Percentiles rank a stretch among this genome's conserved stretches.
phyloP scores from a whole-genome alignment of 2,113 vertebrate genomes.

The Pimephales promelas region DNA sequence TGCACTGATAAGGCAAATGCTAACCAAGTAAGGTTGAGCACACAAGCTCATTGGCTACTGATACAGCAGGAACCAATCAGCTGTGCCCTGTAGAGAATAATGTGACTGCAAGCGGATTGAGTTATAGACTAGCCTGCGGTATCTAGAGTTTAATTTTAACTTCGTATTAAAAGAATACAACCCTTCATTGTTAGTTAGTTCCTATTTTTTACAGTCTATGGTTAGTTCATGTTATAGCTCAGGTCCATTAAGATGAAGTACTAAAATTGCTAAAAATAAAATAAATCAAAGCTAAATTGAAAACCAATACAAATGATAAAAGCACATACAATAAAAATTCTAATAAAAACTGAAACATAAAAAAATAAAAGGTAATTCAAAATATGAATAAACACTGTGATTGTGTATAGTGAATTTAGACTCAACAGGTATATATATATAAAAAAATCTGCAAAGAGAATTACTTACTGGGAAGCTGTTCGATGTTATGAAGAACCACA shows the following conservation, averaged over 20 bases:
- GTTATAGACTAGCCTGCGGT: too few relatives aligned
- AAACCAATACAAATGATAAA: neutral
- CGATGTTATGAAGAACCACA: slow-evolving; percentile 90
- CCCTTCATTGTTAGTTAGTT: too few relatives aligned
- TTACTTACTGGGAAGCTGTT: slow-evolving; percentile 92
- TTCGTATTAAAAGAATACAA: too few relatives aligned
- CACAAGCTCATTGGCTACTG: too few relatives aligned
- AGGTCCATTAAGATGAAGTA: neutral
- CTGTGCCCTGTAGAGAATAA: too few relatives aligned
- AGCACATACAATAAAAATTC: neutral
- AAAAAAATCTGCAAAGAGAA: neutral
- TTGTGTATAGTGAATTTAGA: neutral
- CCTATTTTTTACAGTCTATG: too few relatives aligned
- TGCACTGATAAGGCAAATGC: too few relatives aligned
- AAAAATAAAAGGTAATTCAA: neutral
- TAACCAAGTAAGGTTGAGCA: too few relatives aligned
- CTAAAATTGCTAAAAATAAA: slow-evolving; percentile 1
- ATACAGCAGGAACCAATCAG: too few relatives aligned
- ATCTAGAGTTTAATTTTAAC: too few relatives aligned
- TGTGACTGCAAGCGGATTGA: too few relatives aligned
- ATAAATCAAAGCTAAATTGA: neutral
- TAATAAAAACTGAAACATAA: neutral
- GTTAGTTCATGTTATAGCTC: too few relatives aligned
- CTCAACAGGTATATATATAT: neutral
- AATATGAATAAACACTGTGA: neutral